These are phyloP conservation scores for Lontra canadensis DNA, from an alignment of 2,113 vertebrate genomes.

Conservation along the genomic window DNA sequence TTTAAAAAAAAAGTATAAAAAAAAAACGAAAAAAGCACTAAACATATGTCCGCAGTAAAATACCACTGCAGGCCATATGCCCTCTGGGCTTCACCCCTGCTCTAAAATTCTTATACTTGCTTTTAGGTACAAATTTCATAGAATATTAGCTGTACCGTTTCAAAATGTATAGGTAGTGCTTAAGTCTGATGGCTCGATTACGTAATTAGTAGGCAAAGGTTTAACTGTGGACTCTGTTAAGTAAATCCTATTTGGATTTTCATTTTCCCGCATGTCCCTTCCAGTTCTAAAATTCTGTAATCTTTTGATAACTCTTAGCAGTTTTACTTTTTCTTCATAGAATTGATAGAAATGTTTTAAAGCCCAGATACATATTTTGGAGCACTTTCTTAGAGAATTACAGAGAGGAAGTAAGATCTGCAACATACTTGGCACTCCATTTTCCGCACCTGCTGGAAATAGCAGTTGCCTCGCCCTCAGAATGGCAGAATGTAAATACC, in stretches of 20 bases:
- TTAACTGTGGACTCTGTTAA: not conserved
- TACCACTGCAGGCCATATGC: not conserved
- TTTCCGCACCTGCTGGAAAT: not conserved
- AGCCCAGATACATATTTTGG: not conserved
- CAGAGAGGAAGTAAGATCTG: not conserved
- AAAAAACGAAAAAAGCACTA: not conserved
- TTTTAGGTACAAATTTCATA: constrained; percentile 21
- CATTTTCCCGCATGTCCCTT: not conserved
- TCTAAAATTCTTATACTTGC: not conserved
- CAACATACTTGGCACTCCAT: not conserved
- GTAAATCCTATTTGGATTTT: constrained; percentile 4
- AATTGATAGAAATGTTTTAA: not conserved
- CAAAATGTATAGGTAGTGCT: not conserved
- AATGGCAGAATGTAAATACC: not conserved
- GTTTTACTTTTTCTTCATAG: not conserved
- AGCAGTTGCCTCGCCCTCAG: not conserved
- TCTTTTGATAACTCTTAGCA: not conserved
- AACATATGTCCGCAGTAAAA: not conserved
- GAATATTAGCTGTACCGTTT: not conserved
- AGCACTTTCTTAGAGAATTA: not conserved
- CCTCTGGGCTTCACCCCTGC: not conserved
- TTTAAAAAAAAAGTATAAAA: no score
- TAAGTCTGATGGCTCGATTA: not conserved
- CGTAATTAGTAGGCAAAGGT: not conserved
- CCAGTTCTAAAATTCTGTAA: not conserved